A percentile compares a stretch with the other conserved stretches of the same genome.
Conservation (phyloP, 2,888 invertebrate genomes). For the Elegia similella region DNA sequence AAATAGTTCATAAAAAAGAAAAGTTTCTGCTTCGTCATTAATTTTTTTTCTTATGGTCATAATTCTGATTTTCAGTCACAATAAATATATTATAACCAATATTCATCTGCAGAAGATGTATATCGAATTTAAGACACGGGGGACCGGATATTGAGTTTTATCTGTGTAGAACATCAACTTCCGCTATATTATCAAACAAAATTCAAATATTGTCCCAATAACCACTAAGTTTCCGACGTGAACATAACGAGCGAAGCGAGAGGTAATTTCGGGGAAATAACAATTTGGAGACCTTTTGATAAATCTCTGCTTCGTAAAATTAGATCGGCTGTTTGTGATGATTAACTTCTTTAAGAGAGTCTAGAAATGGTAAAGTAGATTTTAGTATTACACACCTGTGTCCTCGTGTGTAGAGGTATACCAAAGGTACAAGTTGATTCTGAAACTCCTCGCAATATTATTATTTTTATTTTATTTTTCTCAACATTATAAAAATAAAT, state of each 20-base stretch:
- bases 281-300: slow-evolving; percentile 23
- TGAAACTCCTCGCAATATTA: too few species aligned
- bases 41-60: too few species aligned
- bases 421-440: too few species aligned
- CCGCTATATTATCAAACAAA: slow-evolving; percentile 10
- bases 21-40: too few species aligned
- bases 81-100: not conserved
- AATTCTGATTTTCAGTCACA: too few species aligned
- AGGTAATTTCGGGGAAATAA: slow-evolving; percentile 27
- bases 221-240: slow-evolving; percentile 19
- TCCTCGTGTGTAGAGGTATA: too few species aligned
- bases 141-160: slow-evolving; percentile 8
- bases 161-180: not conserved
- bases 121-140: not conserved
- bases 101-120: not conserved
- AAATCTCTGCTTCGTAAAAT: not conserved
- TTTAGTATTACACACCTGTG: too few species aligned
- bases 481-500: too few species aligned
- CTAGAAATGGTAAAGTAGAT: not conserved
- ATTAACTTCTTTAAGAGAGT: not conserved
- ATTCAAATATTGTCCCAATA: slow-evolving; percentile 16
- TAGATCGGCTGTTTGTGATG: not conserved
- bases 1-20: too few species aligned
- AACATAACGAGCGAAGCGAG: slow-evolving; percentile 23
- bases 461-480: too few species aligned